A percentile compares a stretch with the other conserved stretches of the same genome.
Evolutionary conservation across 2,113 vertebrate genomes (phyloP).

Genomic region (Eulemur macaco): DNA sequence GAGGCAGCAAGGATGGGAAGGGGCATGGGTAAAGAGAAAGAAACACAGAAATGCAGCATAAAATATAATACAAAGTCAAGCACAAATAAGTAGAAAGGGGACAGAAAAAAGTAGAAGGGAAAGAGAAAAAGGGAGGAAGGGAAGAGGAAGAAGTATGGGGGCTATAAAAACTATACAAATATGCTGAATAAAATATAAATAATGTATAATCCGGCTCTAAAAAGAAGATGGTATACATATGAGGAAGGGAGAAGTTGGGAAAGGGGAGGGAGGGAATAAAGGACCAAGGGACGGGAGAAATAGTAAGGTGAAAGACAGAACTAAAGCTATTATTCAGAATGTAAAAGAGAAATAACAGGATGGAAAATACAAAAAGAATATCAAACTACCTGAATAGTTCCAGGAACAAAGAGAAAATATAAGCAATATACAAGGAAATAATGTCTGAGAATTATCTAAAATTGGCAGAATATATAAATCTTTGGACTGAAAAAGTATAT

Average conservation of each 20-base stretch:
- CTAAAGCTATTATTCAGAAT: not conserved
- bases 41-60: not conserved
- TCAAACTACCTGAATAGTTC: not conserved
- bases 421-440: not conserved
- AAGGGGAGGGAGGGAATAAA: not conserved
- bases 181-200: slow-evolving; percentile 24
- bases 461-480: not conserved
- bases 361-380: not conserved
- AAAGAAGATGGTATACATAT: not conserved
- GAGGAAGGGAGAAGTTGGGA: not conserved
- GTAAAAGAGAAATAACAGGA: not conserved
- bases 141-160: not conserved
- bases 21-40: not conserved
- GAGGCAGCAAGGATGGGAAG: not conserved
- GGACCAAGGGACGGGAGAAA: not conserved
- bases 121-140: not conserved
- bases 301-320: not conserved
- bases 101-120: not conserved
- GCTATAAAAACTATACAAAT: not conserved
- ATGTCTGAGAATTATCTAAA: not conserved
- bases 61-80: not conserved
- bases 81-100: not conserved
- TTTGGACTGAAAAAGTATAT: not conserved
- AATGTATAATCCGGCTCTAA: not conserved
- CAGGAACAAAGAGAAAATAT: not conserved